A percentile compares a stretch with the other conserved stretches of the same genome.
phyloP scores from a whole-genome alignment of 2,113 vertebrate genomes.

The Gyps fulvus region DNA sequence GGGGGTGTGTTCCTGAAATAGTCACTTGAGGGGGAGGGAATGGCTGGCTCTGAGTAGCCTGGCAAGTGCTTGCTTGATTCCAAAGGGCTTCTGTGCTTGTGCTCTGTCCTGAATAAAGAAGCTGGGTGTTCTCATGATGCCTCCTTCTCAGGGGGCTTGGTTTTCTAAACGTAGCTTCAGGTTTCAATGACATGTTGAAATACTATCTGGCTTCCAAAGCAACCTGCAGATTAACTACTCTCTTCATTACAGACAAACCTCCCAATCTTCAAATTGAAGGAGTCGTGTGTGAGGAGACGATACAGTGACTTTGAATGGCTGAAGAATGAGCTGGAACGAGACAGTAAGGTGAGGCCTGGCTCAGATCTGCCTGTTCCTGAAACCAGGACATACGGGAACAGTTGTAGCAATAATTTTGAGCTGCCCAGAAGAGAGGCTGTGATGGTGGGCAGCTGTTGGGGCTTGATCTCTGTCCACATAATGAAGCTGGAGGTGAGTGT shows the following conservation, averaged over 20 bases:
- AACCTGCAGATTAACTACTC: background rate
- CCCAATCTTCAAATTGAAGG: slow-evolving; percentile 98
- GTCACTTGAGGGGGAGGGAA: background rate
- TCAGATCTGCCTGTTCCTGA: background rate
- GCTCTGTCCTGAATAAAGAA: background rate
- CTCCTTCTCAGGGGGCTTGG: background rate
- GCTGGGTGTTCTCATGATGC: background rate
- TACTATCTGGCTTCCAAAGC: background rate
- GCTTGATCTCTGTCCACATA: background rate
- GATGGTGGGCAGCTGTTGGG: background rate
- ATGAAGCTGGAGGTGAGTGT: background rate
- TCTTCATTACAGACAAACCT: slow-evolving; percentile 87
- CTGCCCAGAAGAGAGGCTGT: background rate
- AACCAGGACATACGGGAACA: background rate
- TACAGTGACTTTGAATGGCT: slow-evolving; percentile 99
- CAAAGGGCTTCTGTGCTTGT: background rate
- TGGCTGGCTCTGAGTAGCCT: background rate
- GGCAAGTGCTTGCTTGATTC: background rate
- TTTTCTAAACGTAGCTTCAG: background rate
- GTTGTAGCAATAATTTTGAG: background rate
- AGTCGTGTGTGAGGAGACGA: slow-evolving; percentile 92
- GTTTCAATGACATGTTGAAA: background rate
- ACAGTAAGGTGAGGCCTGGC: slow-evolving; percentile 89
- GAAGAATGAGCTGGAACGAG: slow-evolving; percentile 97
- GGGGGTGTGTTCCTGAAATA: background rate